Conservation (phyloP, 2,113 vertebrate species). For the Otus sunia region DNA sequence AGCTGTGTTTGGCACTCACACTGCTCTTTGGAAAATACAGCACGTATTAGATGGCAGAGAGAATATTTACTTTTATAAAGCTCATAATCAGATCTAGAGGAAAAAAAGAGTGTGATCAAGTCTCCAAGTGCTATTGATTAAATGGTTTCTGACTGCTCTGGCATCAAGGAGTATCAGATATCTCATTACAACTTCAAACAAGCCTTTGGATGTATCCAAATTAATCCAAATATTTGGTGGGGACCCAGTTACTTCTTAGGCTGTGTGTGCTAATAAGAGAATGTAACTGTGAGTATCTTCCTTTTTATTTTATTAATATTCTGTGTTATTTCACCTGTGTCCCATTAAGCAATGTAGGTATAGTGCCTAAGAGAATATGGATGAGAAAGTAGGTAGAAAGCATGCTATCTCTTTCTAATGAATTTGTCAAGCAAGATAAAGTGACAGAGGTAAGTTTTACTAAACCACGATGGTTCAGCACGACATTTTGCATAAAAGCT, state of each 20-base stretch:
- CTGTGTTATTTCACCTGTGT: not conserved
- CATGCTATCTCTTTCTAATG: not conserved
- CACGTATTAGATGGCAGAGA: not conserved
- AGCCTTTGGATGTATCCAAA: not conserved
- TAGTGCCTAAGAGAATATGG: not conserved
- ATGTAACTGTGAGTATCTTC: not conserved
- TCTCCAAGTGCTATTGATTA: not conserved
- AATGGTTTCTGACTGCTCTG: not conserved
- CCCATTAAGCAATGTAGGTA: not conserved
- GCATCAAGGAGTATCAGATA: not conserved
- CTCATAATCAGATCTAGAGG: not conserved
- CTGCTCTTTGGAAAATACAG: not conserved
- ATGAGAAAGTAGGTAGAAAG: not conserved
- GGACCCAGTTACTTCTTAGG: not conserved
- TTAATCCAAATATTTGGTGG: not conserved
- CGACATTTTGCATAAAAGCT: not conserved
- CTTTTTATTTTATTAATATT: not conserved
- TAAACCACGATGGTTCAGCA: not conserved
- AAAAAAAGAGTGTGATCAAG: not conserved
- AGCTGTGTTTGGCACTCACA: not conserved
- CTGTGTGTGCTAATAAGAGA: not conserved
- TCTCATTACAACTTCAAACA: constrained; percentile 2
- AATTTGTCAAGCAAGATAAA: not conserved
- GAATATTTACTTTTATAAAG: not conserved
- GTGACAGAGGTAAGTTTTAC: not conserved